Base-by-base conservation (phyloP, 2,113 vertebrate species). In the Paramisgurnus dabryanus region DNA sequence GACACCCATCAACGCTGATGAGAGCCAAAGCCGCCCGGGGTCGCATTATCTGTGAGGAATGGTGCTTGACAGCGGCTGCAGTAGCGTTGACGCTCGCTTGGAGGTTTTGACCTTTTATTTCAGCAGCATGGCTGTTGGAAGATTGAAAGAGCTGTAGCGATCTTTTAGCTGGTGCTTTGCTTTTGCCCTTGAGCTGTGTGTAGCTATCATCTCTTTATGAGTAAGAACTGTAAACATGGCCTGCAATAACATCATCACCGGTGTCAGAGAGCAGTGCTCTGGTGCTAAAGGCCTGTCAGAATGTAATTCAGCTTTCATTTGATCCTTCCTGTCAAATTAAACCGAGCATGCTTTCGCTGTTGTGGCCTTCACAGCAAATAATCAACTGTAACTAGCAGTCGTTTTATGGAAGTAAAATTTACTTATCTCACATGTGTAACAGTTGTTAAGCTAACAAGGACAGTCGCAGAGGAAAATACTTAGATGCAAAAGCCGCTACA, bases 1-100 rank as follows among this genome's bases (percentile, higher is more conserved):
- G 74, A 60, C 41, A 3, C 65, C 57, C 41, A 41, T n/a, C 65
- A 60, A 68, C 53, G 17, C 61, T 67, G 79, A 67, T 40, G 27
- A 67, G 70, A 57, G 22, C 57, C 55, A 50, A 45, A 49, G 22
- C 79, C 41, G 22, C 43, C 55, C 18, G 72, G 57, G n/a, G 57
- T 74, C 72, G 43, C 57, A 60, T 55, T 68, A 80, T 80, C 68
- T 47, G 69, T 66, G 79, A 80, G 22, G 79, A 73, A 80, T 34
- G 58, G 50, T 55, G n/a, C 49, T 55, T 41, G 61, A 80, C 27
- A 11, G 27, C 18, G 63, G 50, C 55, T 75, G 47, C 68, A 10
- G 27, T 57, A 17, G 68, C n/a, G 57, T 61, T 74, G 57, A 57
- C 18, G 17, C 13, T 43, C 53, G 68, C 27, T 34, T 22, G 18